Conservation (phyloP, 1,140 invertebrate genomes). For the Drosophila kikkawai region DNA sequence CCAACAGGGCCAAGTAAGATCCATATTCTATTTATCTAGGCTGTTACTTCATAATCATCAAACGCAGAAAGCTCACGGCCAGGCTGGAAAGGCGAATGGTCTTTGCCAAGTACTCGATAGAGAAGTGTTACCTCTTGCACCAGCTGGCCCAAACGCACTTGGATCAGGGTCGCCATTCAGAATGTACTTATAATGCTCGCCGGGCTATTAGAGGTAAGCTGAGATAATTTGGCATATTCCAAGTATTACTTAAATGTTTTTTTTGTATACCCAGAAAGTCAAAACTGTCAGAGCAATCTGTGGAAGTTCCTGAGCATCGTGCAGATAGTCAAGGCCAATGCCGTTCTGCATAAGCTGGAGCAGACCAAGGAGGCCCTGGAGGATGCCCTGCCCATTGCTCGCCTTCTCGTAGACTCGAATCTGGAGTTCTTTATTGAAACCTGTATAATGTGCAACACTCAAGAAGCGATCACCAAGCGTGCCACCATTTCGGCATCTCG, state of each 20-base stretch:
- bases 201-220: slow-evolving; percentile 57
- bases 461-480: slow-evolving; percentile 39
- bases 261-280: slow-evolving; percentile 20
- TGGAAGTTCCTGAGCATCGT: slow-evolving; percentile 67
- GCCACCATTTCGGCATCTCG: slow-evolving; percentile 2
- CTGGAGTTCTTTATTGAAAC: slow-evolving; percentile 48
- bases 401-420: slow-evolving; percentile 10
- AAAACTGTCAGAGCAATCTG: slow-evolving; percentile 60
- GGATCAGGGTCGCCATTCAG: slow-evolving; percentile 62
- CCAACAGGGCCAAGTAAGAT: slow-evolving; percentile 33
- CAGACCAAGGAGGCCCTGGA: slow-evolving; percentile 65
- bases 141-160: slow-evolving; percentile 63
- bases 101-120: slow-evolving; percentile 74
- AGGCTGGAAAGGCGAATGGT: slow-evolving; percentile 66
- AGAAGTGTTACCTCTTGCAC: slow-evolving; percentile 73
- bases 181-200: slow-evolving; percentile 67
- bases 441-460: slow-evolving; percentile 42
- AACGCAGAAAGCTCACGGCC: slow-evolving; percentile 17
- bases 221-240: too few species aligned
- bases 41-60: neutral
- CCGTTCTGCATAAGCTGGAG: slow-evolving; percentile 71
- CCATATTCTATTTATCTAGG: rapidly evolving
- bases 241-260: too few species aligned
- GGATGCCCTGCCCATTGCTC: slow-evolving; percentile 46
- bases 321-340: slow-evolving; percentile 70